Evolutionary conservation across 92 coral and sea anemone species (phyloP).

Genomic region (Montipora capitata): DNA sequence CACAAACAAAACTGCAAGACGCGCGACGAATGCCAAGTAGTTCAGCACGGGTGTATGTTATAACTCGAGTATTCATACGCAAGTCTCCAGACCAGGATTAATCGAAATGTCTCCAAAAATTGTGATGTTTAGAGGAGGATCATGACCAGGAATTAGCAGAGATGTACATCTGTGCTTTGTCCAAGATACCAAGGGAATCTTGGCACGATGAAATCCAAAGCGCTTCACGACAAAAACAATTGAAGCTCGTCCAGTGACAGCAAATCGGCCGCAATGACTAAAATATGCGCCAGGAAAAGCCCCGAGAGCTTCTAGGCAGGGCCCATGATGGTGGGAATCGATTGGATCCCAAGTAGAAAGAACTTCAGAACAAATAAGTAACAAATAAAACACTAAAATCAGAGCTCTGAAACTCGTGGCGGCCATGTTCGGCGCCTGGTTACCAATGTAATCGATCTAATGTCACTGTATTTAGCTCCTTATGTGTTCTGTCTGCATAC

Average conservation of each 20-base stretch:
- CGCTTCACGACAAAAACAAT: conserved; percentile 24
- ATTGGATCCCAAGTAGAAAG: conserved; percentile 24
- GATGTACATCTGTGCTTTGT: conserved; percentile 23
- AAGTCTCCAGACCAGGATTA: conserved; percentile 42
- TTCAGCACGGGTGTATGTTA: conserved; percentile 43
- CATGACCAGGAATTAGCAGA: conserved; percentile 27
- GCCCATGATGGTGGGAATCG: conserved; percentile 22
- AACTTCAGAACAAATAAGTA: conserved; percentile 8
- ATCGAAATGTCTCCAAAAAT: conserved; percentile 42
- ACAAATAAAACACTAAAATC: conserved; percentile 10
- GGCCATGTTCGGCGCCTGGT: too few relatives aligned
- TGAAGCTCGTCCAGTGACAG: conserved; percentile 44
- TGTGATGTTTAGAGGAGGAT: conserved; percentile 37
- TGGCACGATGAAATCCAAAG: conserved; percentile 38
- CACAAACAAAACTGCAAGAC: conserved; percentile 39
- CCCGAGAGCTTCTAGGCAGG: conserved; percentile 22
- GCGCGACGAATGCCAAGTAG: conserved; percentile 46
- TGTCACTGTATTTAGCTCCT: too few relatives aligned
- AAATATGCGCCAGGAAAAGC: conserved; percentile 22
- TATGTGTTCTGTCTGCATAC: too few relatives aligned
- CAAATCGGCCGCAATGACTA: conserved; percentile 26
- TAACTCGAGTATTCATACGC: conserved; percentile 34
- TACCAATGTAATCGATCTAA: too few relatives aligned
- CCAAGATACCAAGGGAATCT: conserved; percentile 34
- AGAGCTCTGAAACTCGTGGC: too few relatives aligned